Percentiles rank a stretch among this genome's conserved stretches.
phyloP scores from a whole-genome alignment of 2,797 vertebrate genomes.

The Zenarchopterus dispar region DNA sequence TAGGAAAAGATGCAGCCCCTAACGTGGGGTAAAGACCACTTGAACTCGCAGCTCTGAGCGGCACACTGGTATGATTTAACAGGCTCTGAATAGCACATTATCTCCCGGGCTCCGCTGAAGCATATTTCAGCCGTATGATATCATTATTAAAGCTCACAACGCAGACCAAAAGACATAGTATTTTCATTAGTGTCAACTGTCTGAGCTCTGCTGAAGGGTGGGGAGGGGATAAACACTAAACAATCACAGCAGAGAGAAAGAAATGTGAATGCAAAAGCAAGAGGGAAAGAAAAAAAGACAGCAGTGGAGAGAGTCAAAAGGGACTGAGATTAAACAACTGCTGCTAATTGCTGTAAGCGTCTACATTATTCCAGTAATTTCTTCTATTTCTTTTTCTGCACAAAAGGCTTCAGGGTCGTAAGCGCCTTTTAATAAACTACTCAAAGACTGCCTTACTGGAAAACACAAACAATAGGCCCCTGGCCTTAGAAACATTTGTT shows the following conservation, averaged over 20 bases:
- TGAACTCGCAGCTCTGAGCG: constrained; percentile 80
- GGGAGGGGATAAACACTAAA: constrained; percentile 87
- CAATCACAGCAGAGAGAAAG: constrained; percentile 79
- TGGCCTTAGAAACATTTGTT: constrained; percentile 53
- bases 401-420: constrained; percentile 65
- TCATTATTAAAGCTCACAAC: constrained; percentile 81
- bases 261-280: no score
- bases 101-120: constrained; percentile 76
- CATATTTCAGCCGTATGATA: constrained; percentile 80
- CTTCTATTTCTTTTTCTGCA: constrained; percentile 87
- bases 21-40: constrained; percentile 84
- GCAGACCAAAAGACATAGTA: constrained; percentile 64
- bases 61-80: constrained; percentile 79
- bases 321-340: constrained; percentile 91
- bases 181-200: constrained; percentile 79
- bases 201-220: constrained; percentile 81
- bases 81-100: constrained; percentile 80
- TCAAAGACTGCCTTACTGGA: constrained; percentile 62
- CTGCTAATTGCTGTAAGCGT: constrained; percentile 93
- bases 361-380: constrained; percentile 92
- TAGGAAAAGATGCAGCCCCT: constrained; percentile 79
- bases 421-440: constrained; percentile 67
- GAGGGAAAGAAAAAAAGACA: constrained; percentile 18
- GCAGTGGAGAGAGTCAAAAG: constrained; percentile 27
- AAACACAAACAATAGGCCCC: constrained; percentile 76